Conservation (phyloP, 1,140 invertebrate genomes). For the Drosophila ananassae region DNA sequence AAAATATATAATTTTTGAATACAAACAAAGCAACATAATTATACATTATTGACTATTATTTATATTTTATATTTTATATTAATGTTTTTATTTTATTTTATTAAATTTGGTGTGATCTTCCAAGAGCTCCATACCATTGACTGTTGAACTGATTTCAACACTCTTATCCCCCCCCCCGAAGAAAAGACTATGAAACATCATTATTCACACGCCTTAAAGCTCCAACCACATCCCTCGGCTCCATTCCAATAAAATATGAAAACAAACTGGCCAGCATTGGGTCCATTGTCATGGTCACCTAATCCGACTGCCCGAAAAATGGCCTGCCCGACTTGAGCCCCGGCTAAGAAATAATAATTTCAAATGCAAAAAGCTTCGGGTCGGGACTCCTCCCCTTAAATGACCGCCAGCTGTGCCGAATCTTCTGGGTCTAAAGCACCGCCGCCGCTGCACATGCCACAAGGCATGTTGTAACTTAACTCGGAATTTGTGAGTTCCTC, state of each 20-base stretch:
- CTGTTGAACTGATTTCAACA: neutral
- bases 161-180: too few relatives aligned
- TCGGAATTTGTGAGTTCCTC: neutral
- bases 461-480: neutral
- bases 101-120: too few relatives aligned
- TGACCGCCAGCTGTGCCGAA: constrained; percentile 73
- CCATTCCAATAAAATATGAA: constrained; percentile 31
- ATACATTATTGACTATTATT: too few relatives aligned
- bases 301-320: constrained; percentile 70
- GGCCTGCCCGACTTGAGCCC: constrained; percentile 35
- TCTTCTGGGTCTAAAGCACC: constrained; percentile 31
- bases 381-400: constrained; percentile 31
- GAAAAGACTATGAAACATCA: neutral
- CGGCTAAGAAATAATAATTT: constrained; percentile 59
- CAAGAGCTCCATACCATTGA: too few relatives aligned
- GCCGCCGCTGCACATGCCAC: constrained; percentile 68
- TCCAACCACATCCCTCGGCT: neutral
- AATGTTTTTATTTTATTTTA: too few relatives aligned
- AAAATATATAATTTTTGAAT: too few relatives aligned
- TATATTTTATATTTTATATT: too few relatives aligned
- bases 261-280: constrained; percentile 20
- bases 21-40: too few relatives aligned
- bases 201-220: neutral
- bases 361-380: constrained; percentile 62
- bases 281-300: constrained; percentile 78